Evolutionary conservation across 2,888 invertebrate species (phyloP).

Genomic region (Drosophila pseudotakahashii): DNA sequence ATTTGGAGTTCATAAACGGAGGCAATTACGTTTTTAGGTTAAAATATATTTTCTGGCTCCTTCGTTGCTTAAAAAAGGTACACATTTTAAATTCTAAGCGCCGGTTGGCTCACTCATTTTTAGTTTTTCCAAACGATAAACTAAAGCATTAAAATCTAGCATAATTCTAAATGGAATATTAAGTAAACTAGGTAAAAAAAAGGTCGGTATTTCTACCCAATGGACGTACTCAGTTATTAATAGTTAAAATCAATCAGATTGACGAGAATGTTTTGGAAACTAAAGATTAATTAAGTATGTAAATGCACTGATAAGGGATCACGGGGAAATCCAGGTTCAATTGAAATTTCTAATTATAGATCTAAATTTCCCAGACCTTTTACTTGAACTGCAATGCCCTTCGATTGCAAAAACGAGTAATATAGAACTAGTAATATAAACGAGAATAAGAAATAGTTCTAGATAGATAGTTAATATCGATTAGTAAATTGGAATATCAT

Average conservation of each 20-base stretch:
- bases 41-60: neutral
- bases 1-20: neutral
- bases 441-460: conserved; percentile 3
- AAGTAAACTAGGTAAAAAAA: conserved; percentile 1
- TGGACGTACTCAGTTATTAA: conserved; percentile 39
- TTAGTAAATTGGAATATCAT: conserved; percentile 21
- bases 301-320: conserved; percentile 9
- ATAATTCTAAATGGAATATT: neutral
- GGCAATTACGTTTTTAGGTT: neutral
- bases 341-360: neutral
- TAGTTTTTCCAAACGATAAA: neutral
- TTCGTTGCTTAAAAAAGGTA: conserved; percentile 14
- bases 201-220: neutral
- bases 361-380: neutral
- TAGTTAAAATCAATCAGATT: conserved; percentile 27
- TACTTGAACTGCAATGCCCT: too few relatives aligned
- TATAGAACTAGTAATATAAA: too few relatives aligned
- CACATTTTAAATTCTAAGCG: neutral
- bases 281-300: conserved; percentile 4
- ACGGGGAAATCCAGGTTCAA: neutral
- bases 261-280: conserved; percentile 24
- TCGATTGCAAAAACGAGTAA: neutral
- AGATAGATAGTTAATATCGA: conserved; percentile 29
- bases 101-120: neutral
- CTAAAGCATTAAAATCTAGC: neutral